A percentile compares a stretch with the other conserved stretches of the same genome.
phyloP scores from a whole-genome alignment of 2,888 invertebrate species.

The Abrostola triplasia region DNA sequence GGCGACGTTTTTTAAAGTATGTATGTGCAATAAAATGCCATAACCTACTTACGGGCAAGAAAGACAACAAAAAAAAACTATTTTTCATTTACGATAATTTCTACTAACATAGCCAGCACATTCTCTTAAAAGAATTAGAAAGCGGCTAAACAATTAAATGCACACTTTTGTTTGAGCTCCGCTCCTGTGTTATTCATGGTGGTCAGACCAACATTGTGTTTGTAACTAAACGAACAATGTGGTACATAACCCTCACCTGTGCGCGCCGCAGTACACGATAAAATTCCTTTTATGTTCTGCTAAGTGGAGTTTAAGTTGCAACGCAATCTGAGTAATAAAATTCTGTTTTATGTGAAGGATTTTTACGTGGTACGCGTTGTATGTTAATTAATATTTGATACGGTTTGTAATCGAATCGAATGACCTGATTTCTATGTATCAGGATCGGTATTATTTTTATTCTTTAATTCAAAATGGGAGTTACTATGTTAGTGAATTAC shows the following conservation, averaged over 20 bases:
- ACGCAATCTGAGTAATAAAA: constrained; percentile 9
- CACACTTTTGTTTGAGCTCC: constrained; percentile 14
- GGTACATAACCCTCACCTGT: constrained; percentile 46
- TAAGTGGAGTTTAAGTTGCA: constrained; percentile 42
- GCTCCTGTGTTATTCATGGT: constrained; percentile 34
- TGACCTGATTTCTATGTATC: no score
- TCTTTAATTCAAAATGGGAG: no score
- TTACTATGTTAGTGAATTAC: no score
- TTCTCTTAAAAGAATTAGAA: constrained; percentile 19
- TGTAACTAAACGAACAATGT: constrained; percentile 40
- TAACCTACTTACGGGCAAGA: no score
- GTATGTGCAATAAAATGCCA: no score
- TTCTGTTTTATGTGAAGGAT: not conserved
- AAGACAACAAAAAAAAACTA: no score
- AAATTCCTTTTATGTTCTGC: constrained; percentile 35
- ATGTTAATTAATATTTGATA: not conserved
- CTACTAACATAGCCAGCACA: no score
- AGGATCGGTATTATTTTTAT: no score
- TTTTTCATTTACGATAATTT: no score
- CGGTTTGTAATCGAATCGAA: not conserved
- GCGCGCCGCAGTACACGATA: constrained; percentile 30
- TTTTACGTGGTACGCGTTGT: not conserved
- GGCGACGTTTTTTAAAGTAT: no score
- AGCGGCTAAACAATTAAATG: constrained; percentile 38
- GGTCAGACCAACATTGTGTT: constrained; percentile 39